These are phyloP conservation scores for Microctonus brassicae DNA, from an alignment of 2,888 invertebrate species.

Conservation along the genomic window DNA sequence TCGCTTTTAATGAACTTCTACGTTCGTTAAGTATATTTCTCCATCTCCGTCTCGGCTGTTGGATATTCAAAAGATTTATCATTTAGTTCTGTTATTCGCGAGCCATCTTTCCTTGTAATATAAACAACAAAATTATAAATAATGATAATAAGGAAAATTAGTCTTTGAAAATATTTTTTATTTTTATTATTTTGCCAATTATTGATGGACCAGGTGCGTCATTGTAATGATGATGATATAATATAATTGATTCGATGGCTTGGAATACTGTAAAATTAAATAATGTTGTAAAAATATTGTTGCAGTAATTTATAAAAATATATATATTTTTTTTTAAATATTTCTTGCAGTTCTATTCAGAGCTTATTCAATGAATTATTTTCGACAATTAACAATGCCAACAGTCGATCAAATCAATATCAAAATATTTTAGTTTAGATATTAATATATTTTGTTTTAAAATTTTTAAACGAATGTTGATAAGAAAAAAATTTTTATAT, in stretches of 20 bases:
- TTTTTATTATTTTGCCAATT: too few species aligned
- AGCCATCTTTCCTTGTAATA: not conserved
- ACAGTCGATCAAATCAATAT: not conserved
- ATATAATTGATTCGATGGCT: too few species aligned
- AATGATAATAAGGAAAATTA: too few species aligned
- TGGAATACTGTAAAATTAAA: too few species aligned
- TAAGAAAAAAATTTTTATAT: too few species aligned
- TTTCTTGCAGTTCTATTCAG: not conserved
- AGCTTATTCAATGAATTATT: not conserved
- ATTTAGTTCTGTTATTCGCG: not conserved
- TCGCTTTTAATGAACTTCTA: constrained; percentile 69
- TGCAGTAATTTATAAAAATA: too few species aligned
- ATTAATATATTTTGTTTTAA: not conserved
- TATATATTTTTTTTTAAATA: not conserved
- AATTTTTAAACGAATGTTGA: not conserved
- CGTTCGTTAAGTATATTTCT: constrained; percentile 68
- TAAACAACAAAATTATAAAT: too few species aligned
- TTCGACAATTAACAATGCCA: not conserved
- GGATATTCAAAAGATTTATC: not conserved
- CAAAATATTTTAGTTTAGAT: not conserved
- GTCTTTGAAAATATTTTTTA: too few species aligned
- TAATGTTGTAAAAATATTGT: too few species aligned
- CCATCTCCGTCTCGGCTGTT: constrained; percentile 57
- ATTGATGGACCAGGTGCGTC: too few species aligned
- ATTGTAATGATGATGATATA: too few species aligned